Evolutionary conservation across 2,888 invertebrate species (phyloP), one percentile per base, ranked within the genome.

Genomic region (Agrypnus murinus): DNA sequence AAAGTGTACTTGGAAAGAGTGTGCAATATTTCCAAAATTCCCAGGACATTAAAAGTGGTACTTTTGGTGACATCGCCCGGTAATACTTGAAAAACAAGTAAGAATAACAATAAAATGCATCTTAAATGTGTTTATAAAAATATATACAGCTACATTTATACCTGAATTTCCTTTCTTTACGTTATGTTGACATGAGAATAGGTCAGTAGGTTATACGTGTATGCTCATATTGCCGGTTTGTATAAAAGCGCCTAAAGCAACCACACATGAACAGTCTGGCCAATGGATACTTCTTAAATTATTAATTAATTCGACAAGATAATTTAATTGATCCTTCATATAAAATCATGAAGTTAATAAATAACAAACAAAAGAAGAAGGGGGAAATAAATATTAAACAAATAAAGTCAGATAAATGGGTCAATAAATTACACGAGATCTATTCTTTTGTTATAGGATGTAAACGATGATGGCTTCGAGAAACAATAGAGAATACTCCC

Each of bases 121-220:
- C n/a, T n/a, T n/a, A n/a, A n/a, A n/a, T n/a, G n/a, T n/a, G n/a
- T n/a, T n/a, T n/a, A n/a, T n/a, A n/a, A n/a, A n/a, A n/a, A n/a
- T n/a, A n/a, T n/a, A n/a, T n/a, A n/a, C n/a, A n/a, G n/a, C n/a
- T 45, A 17, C n/a, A n/a, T n/a, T n/a, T n/a, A n/a, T 15, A 17
- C 17, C n/a, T n/a, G n/a, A n/a, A 45, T 45, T 45, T 17, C 45
- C 45, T 45, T 45, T 45, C 17, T 17, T 45, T 45, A 15, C 17
- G 14, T 15, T 17, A 8, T 45, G 45, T 45, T 45, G 14, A 45
- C 45, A 9, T 15, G 8, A 8, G 45, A 45, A 15, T 45, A 8
- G 45, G 45, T 45, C 17, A 45, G 45, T 45, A 17, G 45, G 45
- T 45, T 45, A 45, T 17, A 45, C 45, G n/a, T n/a, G 45, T 45